These are phyloP conservation scores for Nomada goodeniana DNA, from an alignment of 2,888 invertebrate genomes.

Conservation along the genomic window DNA sequence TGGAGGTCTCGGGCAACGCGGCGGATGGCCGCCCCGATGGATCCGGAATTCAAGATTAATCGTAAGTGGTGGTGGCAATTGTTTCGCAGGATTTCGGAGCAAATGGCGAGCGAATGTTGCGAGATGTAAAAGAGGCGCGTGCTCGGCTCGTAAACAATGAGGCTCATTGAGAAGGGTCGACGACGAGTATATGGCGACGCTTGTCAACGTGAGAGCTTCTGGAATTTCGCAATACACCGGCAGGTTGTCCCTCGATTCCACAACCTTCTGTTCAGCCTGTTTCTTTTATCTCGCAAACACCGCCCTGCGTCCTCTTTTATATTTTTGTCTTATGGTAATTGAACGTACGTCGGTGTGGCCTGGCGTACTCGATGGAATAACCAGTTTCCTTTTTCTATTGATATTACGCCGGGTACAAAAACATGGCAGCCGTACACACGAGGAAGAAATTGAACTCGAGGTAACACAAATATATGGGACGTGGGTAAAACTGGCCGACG, in stretches of 20 bases:
- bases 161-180: constrained; percentile 72
- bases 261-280: constrained; percentile 60
- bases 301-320: neutral
- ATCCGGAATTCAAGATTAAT: neutral
- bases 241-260: constrained; percentile 41
- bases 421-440: no score
- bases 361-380: no score
- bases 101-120: constrained; percentile 41
- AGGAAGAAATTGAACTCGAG: no score
- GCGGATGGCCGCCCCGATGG: no score
- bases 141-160: constrained; percentile 71
- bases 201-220: constrained; percentile 77
- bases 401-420: no score
- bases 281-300: constrained; percentile 30
- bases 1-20: neutral
- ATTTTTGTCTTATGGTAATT: neutral
- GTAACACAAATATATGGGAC: no score
- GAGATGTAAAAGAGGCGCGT: constrained; percentile 51
- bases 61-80: neutral
- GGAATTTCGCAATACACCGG: constrained; percentile 72
- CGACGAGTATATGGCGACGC: constrained; percentile 55
- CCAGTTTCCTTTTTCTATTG: no score
- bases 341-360: no score
- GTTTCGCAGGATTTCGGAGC: neutral
- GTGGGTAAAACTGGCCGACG: no score